Conservation (phyloP, 2,113 vertebrate genomes). For the Stercorarius parasiticus region DNA sequence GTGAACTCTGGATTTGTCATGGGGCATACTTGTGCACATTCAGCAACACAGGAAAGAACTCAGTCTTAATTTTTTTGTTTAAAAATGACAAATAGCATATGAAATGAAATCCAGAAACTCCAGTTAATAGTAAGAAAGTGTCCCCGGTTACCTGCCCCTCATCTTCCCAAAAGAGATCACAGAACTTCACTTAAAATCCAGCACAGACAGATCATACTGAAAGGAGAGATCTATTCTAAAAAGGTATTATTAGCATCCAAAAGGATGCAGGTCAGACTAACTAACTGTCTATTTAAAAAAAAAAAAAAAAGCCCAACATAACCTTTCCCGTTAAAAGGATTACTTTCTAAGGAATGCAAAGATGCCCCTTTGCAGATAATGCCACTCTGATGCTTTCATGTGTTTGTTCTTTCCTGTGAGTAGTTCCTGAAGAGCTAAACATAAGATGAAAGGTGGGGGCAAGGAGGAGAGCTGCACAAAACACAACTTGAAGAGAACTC, state of each 20-base stretch:
- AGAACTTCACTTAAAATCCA: not conserved
- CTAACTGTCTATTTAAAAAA: not conserved
- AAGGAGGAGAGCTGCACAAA: not conserved
- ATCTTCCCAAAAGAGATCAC: not conserved
- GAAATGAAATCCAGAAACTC: not conserved
- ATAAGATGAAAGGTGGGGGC: accelerated
- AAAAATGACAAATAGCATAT: not conserved
- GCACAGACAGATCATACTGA: not conserved
- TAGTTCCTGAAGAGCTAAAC: not conserved
- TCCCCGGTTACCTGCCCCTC: not conserved
- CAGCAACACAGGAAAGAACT: not conserved
- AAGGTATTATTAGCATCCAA: not conserved
- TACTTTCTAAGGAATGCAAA: not conserved
- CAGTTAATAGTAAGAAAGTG: not conserved
- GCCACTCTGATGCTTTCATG: not conserved
- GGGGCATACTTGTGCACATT: not conserved
- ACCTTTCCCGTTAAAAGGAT: not conserved
- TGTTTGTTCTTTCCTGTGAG: not conserved
- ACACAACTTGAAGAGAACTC: not conserved
- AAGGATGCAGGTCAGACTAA: not conserved
- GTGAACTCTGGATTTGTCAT: not conserved
- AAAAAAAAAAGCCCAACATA: not conserved
- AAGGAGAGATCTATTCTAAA: not conserved
- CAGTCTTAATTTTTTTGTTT: not conserved
- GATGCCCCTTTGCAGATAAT: not conserved